A percentile compares a stretch with the other conserved stretches of the same genome.
phyloP scores from a whole-genome alignment of 2,797 vertebrate species.

The Eurystomus glaucurus region DNA sequence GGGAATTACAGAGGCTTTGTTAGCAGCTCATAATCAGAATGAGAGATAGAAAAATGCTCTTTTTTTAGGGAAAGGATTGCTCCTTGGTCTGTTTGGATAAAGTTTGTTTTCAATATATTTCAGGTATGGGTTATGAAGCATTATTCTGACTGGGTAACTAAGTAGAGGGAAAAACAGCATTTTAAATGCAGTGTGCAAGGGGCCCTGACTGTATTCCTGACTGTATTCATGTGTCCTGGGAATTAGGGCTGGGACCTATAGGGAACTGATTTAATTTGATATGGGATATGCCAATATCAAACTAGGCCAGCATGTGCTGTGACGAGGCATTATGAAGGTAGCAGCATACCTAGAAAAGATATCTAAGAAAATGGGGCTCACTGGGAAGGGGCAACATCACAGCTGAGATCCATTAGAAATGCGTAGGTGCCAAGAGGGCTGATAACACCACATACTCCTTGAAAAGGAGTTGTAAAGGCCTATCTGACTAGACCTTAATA shows the following conservation, averaged over 20 bases:
- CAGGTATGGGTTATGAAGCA: background rate
- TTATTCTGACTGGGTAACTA: background rate
- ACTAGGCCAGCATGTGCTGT: background rate
- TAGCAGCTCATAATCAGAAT: background rate
- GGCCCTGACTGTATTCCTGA: too few relatives aligned
- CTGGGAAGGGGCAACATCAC: background rate
- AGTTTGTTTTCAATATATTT: background rate
- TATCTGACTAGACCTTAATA: background rate
- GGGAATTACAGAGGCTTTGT: slow-evolving; percentile 14
- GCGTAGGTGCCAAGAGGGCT: background rate
- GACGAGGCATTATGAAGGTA: fast-evolving
- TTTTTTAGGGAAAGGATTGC: background rate
- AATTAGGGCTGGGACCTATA: background rate
- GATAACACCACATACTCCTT: background rate
- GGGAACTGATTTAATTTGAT: background rate
- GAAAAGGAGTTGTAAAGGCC: background rate
- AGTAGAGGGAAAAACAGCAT: background rate
- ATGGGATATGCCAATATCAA: background rate
- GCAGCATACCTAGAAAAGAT: background rate
- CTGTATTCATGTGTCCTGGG: background rate
- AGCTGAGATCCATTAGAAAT: background rate
- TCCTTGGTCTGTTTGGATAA: background rate
- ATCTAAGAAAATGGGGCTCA: background rate
- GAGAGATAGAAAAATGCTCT: background rate
- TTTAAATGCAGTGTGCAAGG: background rate